Evolutionary conservation across 2,888 invertebrate genomes (phyloP).

Genomic region (Scaeva pyrastri): DNA sequence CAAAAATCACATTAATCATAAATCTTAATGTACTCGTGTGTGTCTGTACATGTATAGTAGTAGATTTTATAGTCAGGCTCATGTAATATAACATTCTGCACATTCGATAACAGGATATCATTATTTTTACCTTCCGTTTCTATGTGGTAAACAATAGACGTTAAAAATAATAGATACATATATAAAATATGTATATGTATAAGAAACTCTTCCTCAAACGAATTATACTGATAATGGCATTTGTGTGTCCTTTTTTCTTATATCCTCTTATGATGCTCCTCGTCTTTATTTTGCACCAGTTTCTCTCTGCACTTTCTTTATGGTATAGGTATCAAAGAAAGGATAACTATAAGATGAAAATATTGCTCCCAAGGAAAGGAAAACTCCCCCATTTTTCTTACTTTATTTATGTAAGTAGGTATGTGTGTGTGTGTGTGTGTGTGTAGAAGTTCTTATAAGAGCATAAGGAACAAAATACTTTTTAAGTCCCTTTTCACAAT

Average conservation of each 20-base stretch:
- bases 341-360: conserved; percentile 58
- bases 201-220: conserved; percentile 7
- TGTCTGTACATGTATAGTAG: neutral
- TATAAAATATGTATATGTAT: neutral
- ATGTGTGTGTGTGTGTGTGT: neutral
- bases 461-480: conserved; percentile 71
- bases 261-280: neutral
- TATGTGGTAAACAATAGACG: neutral
- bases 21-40: neutral
- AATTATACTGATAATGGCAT: conserved; percentile 13
- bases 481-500: conserved; percentile 71
- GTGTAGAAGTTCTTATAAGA: conserved; percentile 55
- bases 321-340: conserved; percentile 16
- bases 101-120: conserved; percentile 5
- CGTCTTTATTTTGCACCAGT: conserved; percentile 10
- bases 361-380: conserved; percentile 44
- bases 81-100: neutral
- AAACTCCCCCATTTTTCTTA: conserved; percentile 65
- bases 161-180: conserved; percentile 8
- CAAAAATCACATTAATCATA: neutral
- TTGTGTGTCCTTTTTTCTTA: conserved; percentile 12
- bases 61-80: neutral
- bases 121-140: conserved; percentile 5
- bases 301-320: conserved; percentile 12
- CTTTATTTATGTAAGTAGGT: no score